These are phyloP conservation scores for Ceratina japonica DNA, from an alignment of 1,140 invertebrate genomes.

Conservation along the genomic window DNA sequence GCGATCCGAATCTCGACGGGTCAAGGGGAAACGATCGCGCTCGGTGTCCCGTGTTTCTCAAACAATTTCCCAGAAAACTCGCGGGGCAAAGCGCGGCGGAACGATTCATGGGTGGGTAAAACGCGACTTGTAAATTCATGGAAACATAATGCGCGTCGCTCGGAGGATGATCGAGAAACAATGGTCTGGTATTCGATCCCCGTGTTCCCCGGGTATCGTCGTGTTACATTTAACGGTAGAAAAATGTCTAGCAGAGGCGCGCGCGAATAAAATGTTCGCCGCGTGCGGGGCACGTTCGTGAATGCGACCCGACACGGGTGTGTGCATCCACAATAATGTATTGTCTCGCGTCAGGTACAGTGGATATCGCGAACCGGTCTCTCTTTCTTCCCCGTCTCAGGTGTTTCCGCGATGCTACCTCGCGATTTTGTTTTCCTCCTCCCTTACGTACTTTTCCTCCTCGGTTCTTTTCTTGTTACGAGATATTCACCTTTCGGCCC, in stretches of 20 bases:
- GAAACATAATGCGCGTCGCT: background rate
- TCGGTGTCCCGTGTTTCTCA: background rate
- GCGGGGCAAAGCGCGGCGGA: too few species aligned
- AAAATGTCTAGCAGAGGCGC: constrained; percentile 26
- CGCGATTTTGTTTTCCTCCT: constrained; percentile 12
- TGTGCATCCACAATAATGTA: constrained; percentile 35
- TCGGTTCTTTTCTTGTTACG: background rate
- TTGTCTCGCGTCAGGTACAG: constrained; percentile 44
- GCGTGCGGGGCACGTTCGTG: background rate
- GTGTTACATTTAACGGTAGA: constrained; percentile 4
- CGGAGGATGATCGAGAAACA: constrained; percentile 19
- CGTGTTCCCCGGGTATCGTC: background rate
- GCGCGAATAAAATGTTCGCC: constrained; percentile 38
- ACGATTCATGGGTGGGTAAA: too few species aligned
- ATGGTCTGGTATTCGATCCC: constrained; percentile 23
- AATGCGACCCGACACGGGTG: constrained; percentile 20
- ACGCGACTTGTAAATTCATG: background rate
- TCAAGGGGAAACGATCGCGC: too few species aligned
- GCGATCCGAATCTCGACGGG: too few species aligned
- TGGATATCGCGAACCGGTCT: constrained; percentile 30
- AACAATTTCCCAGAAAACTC: background rate
- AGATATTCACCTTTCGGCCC: constrained; percentile 24
- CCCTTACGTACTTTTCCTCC: background rate
- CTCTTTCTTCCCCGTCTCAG: constrained; percentile 35
- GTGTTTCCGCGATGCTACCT: constrained; percentile 42